Base-by-base conservation (phyloP, 2,888 invertebrate genomes). In the Linhomoeus sp. region DNA sequence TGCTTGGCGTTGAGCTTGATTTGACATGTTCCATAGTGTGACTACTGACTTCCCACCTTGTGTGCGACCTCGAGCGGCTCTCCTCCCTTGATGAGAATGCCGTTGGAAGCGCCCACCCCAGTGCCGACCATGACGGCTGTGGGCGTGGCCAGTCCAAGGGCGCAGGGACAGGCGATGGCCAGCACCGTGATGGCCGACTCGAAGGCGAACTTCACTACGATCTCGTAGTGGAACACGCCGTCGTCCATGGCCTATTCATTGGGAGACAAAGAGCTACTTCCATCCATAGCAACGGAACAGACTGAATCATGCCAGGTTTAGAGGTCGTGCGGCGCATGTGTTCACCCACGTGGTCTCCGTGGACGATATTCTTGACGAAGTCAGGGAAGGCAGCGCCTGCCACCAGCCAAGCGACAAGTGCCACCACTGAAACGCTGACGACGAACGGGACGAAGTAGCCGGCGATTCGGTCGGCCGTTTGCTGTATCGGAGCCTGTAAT, bases 121-220 rank as follows among this genome's bases (percentile, higher is more conserved):
- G 75, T 75, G 38, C 74, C 74, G 15, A 99, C 97, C 97, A 99
- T 97, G 0, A 99, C 92, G 0, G 94, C 94, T 2, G 92, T 94
- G 40, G 94, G 94, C 2, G 94, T 94, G 49, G 94, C 94, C 58
- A 94, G 71, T 0, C 94, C 94, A 9, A 97, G 71, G 1, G 94
- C 87, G 67, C 97, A 99, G 0, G 97, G 97, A 61, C 97, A 99
- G 0, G 97, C 97, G 47, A 99, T 94, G 3, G 92, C 88, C 46
- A 99, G 70, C 7, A 99, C 97, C n/a, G 90, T 88, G 41, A 99
- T 74, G 0, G 92, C 88, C 68, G 87, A 90, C 59, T 88, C 80
- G 70, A 97, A 94, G 1, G 90, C 88, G 51, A 83, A 83, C 61
- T 90, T 85, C 46, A 88, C 75, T 37, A 88, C 79, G 40, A 86